These are phyloP conservation scores for Phasianus colchicus DNA, from an alignment of 2,113 vertebrate genomes.

Conservation along the genomic window DNA sequence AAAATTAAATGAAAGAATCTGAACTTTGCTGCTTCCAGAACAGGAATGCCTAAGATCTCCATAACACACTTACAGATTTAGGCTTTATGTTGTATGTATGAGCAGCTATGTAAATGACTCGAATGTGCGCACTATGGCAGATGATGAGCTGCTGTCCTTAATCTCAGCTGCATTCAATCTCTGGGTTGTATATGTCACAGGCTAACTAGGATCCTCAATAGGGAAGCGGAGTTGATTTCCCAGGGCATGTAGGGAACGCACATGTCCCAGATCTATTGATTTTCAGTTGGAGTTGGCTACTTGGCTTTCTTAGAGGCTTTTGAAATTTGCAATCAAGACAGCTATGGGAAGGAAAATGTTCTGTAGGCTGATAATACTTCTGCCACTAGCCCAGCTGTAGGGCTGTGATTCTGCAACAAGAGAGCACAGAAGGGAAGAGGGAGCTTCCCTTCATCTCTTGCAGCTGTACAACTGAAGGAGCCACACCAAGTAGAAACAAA, in stretches of 20 bases:
- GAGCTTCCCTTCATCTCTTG: not conserved
- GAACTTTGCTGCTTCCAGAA: not conserved
- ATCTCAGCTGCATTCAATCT: not conserved
- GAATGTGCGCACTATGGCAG: not conserved
- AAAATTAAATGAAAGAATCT: not conserved
- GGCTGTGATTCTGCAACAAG: not conserved
- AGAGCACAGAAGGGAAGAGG: not conserved
- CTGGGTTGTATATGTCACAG: not conserved
- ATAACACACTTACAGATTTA: not conserved
- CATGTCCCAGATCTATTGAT: not conserved
- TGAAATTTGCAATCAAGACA: not conserved
- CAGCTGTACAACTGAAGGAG: not conserved
- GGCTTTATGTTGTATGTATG: not conserved
- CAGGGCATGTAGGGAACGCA: not conserved
- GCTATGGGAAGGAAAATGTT: not conserved
- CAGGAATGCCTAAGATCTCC: not conserved
- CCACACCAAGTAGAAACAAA: not conserved
- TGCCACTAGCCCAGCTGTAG: conserved; percentile 15
- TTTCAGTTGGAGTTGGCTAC: not conserved
- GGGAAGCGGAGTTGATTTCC: not conserved
- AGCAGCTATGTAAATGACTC: not conserved
- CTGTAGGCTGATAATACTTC: not conserved
- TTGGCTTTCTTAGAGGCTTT: not conserved
- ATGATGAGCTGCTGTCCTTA: not conserved
- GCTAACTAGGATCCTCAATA: not conserved